Evolutionary conservation across 2,888 invertebrate genomes (phyloP).

Genomic region (Acleris literana): DNA sequence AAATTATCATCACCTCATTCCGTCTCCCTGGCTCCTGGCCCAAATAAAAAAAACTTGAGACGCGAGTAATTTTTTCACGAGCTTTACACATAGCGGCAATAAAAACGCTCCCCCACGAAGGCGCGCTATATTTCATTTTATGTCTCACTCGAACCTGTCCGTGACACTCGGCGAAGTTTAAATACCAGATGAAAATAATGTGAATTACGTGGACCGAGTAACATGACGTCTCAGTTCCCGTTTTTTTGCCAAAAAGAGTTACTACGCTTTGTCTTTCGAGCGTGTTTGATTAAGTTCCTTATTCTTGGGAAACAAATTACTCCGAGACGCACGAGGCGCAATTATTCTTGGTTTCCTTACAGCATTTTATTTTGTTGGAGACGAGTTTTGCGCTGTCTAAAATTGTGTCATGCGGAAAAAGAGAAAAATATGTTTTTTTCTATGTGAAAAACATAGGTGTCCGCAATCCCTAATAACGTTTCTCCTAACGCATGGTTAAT

Average conservation of each 20-base stretch:
- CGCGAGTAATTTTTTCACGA: conserved; percentile 76
- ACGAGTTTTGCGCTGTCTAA: conserved; percentile 16
- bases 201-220: conserved; percentile 62
- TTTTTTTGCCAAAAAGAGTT: conserved; percentile 38
- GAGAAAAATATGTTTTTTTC: neutral
- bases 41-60: conserved; percentile 64
- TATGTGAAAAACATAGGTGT: too few species aligned
- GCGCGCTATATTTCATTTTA: conserved; percentile 73
- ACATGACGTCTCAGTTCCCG: conserved; percentile 41
- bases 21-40: conserved; percentile 45
- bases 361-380: conserved; percentile 26
- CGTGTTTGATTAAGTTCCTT: conserved; percentile 37
- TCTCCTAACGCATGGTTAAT: too few species aligned
- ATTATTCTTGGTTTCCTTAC: conserved; percentile 35
- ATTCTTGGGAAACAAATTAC: conserved; percentile 36
- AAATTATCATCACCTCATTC: conserved; percentile 68
- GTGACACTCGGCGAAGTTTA: conserved; percentile 74
- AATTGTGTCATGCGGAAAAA: conserved; percentile 14
- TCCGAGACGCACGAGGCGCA: conserved; percentile 33
- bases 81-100: conserved; percentile 76
- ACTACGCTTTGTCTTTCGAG: conserved; percentile 34
- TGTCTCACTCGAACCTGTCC: conserved; percentile 59
- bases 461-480: too few species aligned
- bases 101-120: conserved; percentile 67
- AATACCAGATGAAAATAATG: conserved; percentile 71